phyloP scores from a whole-genome alignment of 2,797 vertebrate genomes.

The Pantherophis alleghaniensis region DNA sequence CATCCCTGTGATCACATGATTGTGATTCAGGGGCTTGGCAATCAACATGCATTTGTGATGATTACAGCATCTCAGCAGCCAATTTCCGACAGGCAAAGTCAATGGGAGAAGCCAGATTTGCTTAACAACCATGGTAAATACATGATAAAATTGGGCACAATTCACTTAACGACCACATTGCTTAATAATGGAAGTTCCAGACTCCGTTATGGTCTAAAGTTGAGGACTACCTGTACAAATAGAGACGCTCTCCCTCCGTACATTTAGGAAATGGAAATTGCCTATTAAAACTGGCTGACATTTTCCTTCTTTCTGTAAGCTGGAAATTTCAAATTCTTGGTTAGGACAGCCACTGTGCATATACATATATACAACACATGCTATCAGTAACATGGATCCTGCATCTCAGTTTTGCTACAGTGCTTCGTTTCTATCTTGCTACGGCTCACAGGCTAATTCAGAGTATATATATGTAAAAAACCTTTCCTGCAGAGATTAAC shows the following conservation, averaged over 20 bases:
- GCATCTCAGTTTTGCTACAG: background rate
- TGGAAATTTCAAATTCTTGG: background rate
- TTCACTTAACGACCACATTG: background rate
- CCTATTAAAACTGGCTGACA: background rate
- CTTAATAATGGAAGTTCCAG: background rate
- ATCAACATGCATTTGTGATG: background rate
- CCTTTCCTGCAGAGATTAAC: background rate
- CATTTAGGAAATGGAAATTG: background rate
- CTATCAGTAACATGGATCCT: background rate
- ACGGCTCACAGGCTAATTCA: background rate
- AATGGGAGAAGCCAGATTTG: background rate
- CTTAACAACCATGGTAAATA: background rate
- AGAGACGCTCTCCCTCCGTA: background rate
- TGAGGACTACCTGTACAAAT: background rate
- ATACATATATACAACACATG: background rate
- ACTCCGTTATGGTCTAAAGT: background rate
- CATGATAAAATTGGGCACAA: background rate
- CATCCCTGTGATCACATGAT: background rate
- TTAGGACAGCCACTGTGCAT: background rate
- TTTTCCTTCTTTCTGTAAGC: background rate
- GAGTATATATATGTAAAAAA: background rate
- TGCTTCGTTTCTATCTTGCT: background rate
- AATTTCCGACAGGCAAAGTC: background rate
- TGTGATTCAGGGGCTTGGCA: background rate
- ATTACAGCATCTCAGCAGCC: background rate